phyloP scores from a whole-genome alignment of 1,140 invertebrate genomes.

The Drosophila melanica region DNA sequence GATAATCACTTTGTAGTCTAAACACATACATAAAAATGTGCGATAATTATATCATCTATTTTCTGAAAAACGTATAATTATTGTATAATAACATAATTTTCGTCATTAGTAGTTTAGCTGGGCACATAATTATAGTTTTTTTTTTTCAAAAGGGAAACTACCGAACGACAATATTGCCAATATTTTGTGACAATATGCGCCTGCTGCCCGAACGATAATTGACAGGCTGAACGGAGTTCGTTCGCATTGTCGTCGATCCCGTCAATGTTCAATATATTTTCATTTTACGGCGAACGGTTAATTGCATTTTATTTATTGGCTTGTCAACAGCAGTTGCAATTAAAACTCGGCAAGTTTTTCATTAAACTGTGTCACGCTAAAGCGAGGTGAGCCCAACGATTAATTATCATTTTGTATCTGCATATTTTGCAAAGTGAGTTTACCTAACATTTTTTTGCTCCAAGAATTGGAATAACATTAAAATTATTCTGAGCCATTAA shows the following conservation, averaged over 20 bases:
- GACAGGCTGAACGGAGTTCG: conserved; percentile 31
- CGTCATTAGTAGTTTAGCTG: no score
- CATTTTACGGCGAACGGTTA: conserved; percentile 68
- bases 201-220: conserved; percentile 6
- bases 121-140: not conserved
- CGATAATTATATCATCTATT: no score
- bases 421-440: not conserved
- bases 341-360: conserved; percentile 35
- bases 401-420: conserved; percentile 5
- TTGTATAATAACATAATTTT: no score
- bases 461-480: not conserved
- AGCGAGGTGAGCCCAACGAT: conserved; percentile 19
- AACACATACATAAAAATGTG: no score
- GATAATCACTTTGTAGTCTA: no score
- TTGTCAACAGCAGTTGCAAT: conserved; percentile 74
- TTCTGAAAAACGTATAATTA: no score
- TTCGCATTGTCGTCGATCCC: conserved; percentile 46
- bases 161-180: not conserved
- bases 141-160: not conserved
- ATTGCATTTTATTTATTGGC: conserved; percentile 81
- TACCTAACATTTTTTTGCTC: no score
- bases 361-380: conserved; percentile 53
- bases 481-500: no score
- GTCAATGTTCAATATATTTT: conserved; percentile 80
- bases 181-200: not conserved